These are phyloP conservation scores for Cottus gobio DNA, from an alignment of 2,113 vertebrate species.

Conservation along the genomic window DNA sequence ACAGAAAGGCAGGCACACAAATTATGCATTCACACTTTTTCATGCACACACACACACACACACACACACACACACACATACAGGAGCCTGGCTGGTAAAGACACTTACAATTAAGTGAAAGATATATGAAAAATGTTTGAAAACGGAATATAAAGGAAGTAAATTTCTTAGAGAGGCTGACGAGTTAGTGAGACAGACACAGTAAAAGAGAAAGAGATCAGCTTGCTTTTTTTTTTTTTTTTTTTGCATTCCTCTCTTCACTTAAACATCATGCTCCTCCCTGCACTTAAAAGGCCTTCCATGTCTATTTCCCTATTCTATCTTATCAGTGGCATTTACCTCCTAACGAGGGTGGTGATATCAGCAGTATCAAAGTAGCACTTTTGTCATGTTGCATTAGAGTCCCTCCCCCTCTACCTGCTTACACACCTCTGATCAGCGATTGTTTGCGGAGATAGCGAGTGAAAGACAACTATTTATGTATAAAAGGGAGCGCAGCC, in stretches of 20 bases:
- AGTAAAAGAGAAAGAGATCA: constrained; percentile 69
- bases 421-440: constrained; percentile 79
- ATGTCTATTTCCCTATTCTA: constrained; percentile 78
- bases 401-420: constrained; percentile 69
- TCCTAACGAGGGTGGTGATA: constrained; percentile 76
- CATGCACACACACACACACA: constrained; percentile 8
- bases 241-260: constrained; percentile 47
- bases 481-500: constrained; percentile 67
- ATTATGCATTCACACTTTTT: neutral
- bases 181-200: constrained; percentile 29
- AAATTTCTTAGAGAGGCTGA: constrained; percentile 45
- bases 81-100: too few relatives aligned
- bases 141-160: constrained; percentile 39
- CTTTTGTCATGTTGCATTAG: constrained; percentile 83
- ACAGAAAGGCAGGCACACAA: neutral
- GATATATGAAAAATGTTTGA: constrained; percentile 19
- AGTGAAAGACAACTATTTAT: constrained; percentile 82
- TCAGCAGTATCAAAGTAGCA: constrained; percentile 81
- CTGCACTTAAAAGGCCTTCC: constrained; percentile 75
- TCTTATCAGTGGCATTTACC: constrained; percentile 81
- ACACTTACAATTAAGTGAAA: constrained; percentile 28
- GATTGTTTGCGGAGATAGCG: constrained; percentile 74
- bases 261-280: constrained; percentile 72
- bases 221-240: constrained; percentile 10
- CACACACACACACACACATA: constrained; percentile 1